phyloP scores from a whole-genome alignment of 1,140 invertebrate species.

The Maniola jurtina region DNA sequence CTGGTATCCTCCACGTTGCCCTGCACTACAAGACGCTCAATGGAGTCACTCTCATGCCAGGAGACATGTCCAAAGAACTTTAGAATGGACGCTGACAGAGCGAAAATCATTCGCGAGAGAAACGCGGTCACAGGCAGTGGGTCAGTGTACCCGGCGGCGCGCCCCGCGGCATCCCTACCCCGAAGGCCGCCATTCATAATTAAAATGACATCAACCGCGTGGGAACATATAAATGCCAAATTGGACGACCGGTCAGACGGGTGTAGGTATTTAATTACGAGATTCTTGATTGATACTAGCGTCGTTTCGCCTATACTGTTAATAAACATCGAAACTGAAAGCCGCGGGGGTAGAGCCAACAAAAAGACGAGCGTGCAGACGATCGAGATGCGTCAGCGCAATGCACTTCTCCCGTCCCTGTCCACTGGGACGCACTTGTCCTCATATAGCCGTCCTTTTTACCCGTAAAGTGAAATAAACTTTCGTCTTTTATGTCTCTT shows the following conservation, averaged over 20 bases:
- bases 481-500: slow-evolving; percentile 35
- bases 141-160: slow-evolving; percentile 56
- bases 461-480: slow-evolving; percentile 20
- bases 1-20: too few relatives aligned
- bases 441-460: slow-evolving; percentile 48
- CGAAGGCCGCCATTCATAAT: slow-evolving; percentile 64
- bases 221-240: slow-evolving; percentile 68
- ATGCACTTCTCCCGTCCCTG: slow-evolving; percentile 60
- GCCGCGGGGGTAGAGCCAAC: slow-evolving; percentile 52
- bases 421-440: slow-evolving; percentile 54
- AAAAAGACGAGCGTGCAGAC: slow-evolving; percentile 58
- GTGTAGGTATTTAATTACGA: slow-evolving; percentile 57
- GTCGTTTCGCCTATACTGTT: slow-evolving; percentile 47
- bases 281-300: slow-evolving; percentile 59
- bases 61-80: too few relatives aligned
- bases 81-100: slow-evolving; percentile 56
- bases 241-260: slow-evolving; percentile 55
- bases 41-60: too few relatives aligned
- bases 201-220: slow-evolving; percentile 74
- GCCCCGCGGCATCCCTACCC: slow-evolving; percentile 43
- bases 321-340: slow-evolving; percentile 67
- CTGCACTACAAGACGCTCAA: too few relatives aligned
- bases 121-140: slow-evolving; percentile 58
- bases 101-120: slow-evolving; percentile 49
- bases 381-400: slow-evolving; percentile 70